Conservation (phyloP, 2,797 vertebrate genomes). For the Streptopelia turtur region DNA sequence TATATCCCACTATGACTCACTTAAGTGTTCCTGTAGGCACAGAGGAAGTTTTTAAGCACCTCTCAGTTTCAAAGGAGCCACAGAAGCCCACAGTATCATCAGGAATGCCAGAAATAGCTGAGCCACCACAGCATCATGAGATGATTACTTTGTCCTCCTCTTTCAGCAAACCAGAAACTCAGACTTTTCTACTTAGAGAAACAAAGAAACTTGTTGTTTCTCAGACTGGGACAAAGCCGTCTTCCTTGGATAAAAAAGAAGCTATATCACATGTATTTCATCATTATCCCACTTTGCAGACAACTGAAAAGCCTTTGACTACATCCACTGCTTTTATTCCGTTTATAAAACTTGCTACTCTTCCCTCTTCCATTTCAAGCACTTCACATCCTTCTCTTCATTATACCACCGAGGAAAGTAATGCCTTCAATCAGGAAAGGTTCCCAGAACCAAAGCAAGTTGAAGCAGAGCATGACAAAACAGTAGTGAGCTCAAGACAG, state of each 20-base stretch:
- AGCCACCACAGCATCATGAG: neutral
- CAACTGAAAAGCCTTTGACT: neutral
- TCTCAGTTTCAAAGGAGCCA: neutral
- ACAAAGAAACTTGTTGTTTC: neutral
- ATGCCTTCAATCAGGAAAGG: neutral
- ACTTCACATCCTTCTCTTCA: neutral
- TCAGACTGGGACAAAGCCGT: neutral
- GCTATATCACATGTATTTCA: neutral
- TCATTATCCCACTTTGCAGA: neutral
- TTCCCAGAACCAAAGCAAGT: neutral
- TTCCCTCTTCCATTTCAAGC: neutral
- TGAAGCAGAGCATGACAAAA: neutral
- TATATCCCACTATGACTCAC: neutral
- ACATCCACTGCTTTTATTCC: neutral
- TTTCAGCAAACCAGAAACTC: neutral
- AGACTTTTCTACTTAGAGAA: neutral
- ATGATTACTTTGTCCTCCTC: neutral
- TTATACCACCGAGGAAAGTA: neutral
- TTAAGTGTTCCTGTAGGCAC: neutral
- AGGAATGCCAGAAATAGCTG: neutral
- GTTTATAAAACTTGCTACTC: neutral
- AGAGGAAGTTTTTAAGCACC: neutral
- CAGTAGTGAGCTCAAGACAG: neutral
- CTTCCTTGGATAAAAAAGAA: constrained; percentile 21
- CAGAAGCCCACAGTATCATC: neutral